Evolutionary conservation across 2,113 vertebrate genomes (phyloP).

Genomic region (Ictalurus furcatus): DNA sequence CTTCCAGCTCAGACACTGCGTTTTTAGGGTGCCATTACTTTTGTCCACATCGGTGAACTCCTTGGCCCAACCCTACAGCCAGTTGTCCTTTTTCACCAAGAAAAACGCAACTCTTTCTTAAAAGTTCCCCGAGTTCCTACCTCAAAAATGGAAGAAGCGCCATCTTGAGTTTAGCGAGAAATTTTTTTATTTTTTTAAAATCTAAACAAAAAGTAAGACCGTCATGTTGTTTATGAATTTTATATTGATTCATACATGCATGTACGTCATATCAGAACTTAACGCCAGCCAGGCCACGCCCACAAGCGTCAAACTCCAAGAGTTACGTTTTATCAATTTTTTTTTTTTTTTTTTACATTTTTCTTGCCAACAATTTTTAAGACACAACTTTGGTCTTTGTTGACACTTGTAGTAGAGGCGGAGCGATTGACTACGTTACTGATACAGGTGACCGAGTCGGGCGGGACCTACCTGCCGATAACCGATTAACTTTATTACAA

Average conservation of each 20-base stretch:
- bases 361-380: too few species aligned
- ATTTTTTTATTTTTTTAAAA: background rate
- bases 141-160: background rate
- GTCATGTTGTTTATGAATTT: background rate
- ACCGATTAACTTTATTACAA: too few species aligned
- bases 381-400: background rate
- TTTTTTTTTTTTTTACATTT: too few species aligned
- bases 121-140: too few species aligned
- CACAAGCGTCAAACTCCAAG: background rate
- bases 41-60: background rate
- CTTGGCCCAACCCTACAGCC: background rate
- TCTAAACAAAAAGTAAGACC: background rate
- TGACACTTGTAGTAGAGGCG: too few species aligned
- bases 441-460: too few species aligned
- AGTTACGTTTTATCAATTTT: background rate
- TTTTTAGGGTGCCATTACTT: background rate
- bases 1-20: background rate
- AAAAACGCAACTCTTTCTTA: background rate
- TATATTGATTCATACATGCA: background rate
- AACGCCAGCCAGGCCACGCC: background rate
- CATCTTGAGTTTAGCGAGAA: background rate
- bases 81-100: background rate
- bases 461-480: too few species aligned
- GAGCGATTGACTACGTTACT: too few species aligned
- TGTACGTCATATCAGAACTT: background rate